Evolutionary conservation across 2,888 invertebrate species (phyloP).

Genomic region (Prosapia bicincta): DNA sequence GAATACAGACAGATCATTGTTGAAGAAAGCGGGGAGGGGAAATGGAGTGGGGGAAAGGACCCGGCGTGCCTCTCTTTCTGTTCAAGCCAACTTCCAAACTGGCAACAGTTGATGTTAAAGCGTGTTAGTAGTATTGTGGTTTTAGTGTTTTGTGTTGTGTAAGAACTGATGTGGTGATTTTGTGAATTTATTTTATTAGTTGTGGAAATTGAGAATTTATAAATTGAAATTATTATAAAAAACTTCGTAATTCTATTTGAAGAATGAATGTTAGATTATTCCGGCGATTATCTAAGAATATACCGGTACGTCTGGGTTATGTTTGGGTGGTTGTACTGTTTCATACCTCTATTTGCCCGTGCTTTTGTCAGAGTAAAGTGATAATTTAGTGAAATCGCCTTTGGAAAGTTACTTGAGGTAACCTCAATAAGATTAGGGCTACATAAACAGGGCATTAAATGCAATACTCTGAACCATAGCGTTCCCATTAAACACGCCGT

Average conservation of each 20-base stretch:
- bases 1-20: background rate
- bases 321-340: too few relatives aligned
- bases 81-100: background rate
- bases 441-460: background rate
- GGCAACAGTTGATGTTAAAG: background rate
- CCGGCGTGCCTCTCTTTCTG: background rate
- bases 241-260: too few relatives aligned
- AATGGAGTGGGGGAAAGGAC: background rate
- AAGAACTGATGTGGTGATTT: background rate
- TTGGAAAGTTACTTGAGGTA: background rate
- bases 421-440: background rate
- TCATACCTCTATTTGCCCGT: too few relatives aligned
- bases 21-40: background rate
- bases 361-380: too few relatives aligned
- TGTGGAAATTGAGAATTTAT: too few relatives aligned
- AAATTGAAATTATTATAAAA: too few relatives aligned
- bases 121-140: background rate
- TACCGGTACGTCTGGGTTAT: too few relatives aligned
- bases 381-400: background rate
- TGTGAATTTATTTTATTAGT: background rate
- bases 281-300: too few relatives aligned
- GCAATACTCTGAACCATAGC: background rate
- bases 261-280: too few relatives aligned
- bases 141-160: background rate
- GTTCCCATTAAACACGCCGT: background rate